A percentile compares a stretch with the other conserved stretches of the same genome.
Conservation (phyloP, 2,797 vertebrate species). For the Oreochromis grahami region DNA sequence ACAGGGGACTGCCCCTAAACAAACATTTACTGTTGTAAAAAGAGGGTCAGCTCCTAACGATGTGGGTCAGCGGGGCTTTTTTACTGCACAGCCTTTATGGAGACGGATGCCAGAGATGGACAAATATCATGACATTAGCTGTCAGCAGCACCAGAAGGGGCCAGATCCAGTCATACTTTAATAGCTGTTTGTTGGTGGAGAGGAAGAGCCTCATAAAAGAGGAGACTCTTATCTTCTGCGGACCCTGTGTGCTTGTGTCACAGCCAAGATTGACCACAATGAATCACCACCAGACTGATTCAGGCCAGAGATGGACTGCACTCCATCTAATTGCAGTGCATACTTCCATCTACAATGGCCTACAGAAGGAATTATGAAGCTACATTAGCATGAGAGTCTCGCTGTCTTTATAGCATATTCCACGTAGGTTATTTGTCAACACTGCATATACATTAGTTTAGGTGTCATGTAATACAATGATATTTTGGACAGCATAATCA, state of each 20-base stretch:
- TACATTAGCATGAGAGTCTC: background rate
- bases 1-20: conserved; percentile 61
- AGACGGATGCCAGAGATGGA: conserved; percentile 75
- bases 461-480: conserved; percentile 41
- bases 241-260: conserved; percentile 49
- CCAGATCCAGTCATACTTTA: conserved; percentile 67
- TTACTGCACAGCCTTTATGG: conserved; percentile 73
- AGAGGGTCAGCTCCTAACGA: conserved; percentile 68
- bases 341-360: conserved; percentile 13
- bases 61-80: conserved; percentile 64
- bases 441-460: conserved; percentile 35
- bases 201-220: conserved; percentile 72
- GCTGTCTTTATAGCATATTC: background rate
- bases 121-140: conserved; percentile 76
- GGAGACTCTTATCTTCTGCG: conserved; percentile 59
- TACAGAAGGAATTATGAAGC: background rate
- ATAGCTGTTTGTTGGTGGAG: conserved; percentile 65
- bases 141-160: conserved; percentile 70
- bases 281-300: conserved; percentile 18
- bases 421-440: conserved; percentile 47
- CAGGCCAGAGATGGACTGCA: conserved; percentile 9
- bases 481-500: conserved; percentile 57
- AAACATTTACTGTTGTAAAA: conserved; percentile 73
- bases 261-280: conserved; percentile 29
- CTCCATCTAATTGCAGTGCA: conserved; percentile 17